Conservation (phyloP, 2,888 invertebrate genomes). For the Pristionchus arcanus region DNA sequence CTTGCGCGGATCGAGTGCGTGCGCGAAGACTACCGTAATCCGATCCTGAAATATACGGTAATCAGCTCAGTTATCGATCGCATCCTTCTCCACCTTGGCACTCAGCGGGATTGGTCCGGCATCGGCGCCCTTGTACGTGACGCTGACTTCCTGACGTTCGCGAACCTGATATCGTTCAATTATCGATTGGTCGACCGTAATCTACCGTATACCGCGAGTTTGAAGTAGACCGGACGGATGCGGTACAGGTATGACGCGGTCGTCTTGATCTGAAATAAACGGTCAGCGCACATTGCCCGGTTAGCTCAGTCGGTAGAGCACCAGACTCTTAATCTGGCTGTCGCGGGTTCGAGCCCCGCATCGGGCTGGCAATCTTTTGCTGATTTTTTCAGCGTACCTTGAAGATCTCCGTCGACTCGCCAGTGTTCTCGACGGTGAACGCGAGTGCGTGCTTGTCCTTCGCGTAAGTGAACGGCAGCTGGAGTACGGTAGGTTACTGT, state of each 20-base stretch:
- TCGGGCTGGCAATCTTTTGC: slow-evolving; percentile 60
- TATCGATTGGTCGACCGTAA: not conserved
- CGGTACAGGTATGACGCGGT: slow-evolving; percentile 19
- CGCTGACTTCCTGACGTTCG: slow-evolving; percentile 6
- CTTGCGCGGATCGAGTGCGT: not conserved
- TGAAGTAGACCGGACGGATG: slow-evolving; percentile 33
- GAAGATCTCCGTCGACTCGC: slow-evolving; percentile 1
- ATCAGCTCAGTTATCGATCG: not conserved
- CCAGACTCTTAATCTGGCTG: slow-evolving; percentile 69
- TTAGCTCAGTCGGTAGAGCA: slow-evolving; percentile 70
- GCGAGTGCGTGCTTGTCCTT: slow-evolving; percentile 17
- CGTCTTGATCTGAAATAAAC: slow-evolving; percentile 2
- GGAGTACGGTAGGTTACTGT: not conserved
- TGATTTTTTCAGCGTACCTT: not conserved
- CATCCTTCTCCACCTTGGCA: not conserved
- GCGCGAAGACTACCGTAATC: slow-evolving; percentile 36
- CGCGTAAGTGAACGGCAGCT: slow-evolving; percentile 18
- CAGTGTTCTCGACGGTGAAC: slow-evolving; percentile 18
- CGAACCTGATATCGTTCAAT: not conserved
- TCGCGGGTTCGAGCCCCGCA: slow-evolving; percentile 69
- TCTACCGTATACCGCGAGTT: not conserved
- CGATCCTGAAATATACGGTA: slow-evolving; percentile 17
- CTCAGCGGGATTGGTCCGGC: slow-evolving; percentile 22
- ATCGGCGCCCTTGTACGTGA: slow-evolving; percentile 16
- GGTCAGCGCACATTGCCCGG: slow-evolving; percentile 54